Base-by-base conservation (phyloP, 1,140 invertebrate species). In the Drosophila tristis region DNA sequence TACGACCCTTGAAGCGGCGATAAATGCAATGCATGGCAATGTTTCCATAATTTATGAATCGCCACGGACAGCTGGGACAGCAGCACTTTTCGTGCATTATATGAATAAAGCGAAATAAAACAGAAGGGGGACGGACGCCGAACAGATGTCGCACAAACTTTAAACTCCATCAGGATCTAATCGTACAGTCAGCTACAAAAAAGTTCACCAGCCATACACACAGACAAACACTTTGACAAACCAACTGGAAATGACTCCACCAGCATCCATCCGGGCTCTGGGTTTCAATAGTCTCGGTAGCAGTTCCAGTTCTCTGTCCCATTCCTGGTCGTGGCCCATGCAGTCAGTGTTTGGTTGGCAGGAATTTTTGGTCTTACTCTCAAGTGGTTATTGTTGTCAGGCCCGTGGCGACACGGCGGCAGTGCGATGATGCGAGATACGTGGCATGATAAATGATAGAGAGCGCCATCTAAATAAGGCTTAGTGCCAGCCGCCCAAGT, bases 361-460 rank as follows among this genome's bases (percentile, higher is more conserved):
- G 8, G 8, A 23, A 54, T 50, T 61, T 67, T 45, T 78, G 74
- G 60, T 59, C 71, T 81, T 63, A 47, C 68, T 60, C 70, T 82
- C 70, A 49, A 86, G 82, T 87, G 82, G 70, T 78, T 87, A 81
- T 87, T 87, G 82, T 86, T 86, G 82, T 87, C 82, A 71, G 58
- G 44, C 45, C 45, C 59, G 44, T 29, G 35, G 53, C 60, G 66
- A 53, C 43, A 58, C 54, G 61, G 62, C 65, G 62, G 78, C 80
- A 57, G 62, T 26, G 44, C 20, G 50, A 53, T 50, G 44, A 49
- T 73, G 31, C 39, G 50, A 64, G 71, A 50, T 61, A 9, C 59
- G 43, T 51, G 49, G 29, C 48, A 75, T 81, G 82, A 86, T 71
- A 87, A 81, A 86, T 81, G 82, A 81, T 64, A 20, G 20, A 55